Conservation (phyloP, 2,113 vertebrate genomes). For the Rhinolophus sinicus region DNA sequence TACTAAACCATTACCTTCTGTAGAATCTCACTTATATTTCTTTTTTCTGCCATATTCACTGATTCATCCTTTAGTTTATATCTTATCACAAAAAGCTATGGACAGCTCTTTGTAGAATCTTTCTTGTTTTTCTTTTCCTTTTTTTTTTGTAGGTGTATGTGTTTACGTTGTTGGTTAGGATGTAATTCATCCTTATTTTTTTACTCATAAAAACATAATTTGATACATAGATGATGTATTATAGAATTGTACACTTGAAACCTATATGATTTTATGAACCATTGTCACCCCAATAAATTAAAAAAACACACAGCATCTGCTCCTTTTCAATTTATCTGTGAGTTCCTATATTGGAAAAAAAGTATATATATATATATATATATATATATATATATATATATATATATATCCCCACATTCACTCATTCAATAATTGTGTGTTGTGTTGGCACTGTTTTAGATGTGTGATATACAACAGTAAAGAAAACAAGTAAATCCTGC, state of each 20-base stretch:
- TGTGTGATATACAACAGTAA: background rate
- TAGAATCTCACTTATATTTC: background rate
- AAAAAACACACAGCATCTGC: background rate
- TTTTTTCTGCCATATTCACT: background rate
- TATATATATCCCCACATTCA: background rate
- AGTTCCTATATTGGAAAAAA: background rate
- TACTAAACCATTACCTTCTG: slow-evolving; percentile 5
- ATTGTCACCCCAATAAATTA: too few species aligned
- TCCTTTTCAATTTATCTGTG: background rate
- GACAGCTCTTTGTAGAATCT: background rate
- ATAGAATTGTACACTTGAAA: too few species aligned
- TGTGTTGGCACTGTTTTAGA: background rate
- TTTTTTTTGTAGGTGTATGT: background rate
- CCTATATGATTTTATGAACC: too few species aligned
- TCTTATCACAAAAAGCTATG: background rate
- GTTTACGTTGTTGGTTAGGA: background rate
- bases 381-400: background rate
- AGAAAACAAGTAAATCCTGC: background rate
- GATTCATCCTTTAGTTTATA: background rate
- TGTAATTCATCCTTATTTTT: background rate
- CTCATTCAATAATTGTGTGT: background rate
- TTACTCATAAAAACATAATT: background rate
- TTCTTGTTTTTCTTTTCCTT: background rate
- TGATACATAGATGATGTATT: background rate
- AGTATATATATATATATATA: background rate